Evolutionary conservation across 2,797 vertebrate genomes (phyloP).

Genomic region (Acipenser oxyrinchus): DNA sequence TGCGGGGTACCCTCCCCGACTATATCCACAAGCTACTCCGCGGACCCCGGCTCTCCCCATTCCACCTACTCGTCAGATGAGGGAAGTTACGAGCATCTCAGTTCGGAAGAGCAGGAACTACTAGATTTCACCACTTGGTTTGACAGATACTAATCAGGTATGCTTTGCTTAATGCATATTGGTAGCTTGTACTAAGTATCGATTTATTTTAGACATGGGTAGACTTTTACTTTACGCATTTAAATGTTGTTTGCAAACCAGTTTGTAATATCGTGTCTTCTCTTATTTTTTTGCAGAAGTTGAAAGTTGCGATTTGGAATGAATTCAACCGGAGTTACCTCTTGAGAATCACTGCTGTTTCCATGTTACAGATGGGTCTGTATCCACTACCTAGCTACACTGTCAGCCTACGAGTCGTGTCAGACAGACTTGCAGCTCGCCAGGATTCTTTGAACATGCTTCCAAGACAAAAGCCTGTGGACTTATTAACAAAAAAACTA

Average conservation of each 20-base stretch:
- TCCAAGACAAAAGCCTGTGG: conserved; percentile 30
- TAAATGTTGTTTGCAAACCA: no score
- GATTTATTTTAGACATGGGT: no score
- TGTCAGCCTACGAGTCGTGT: not conserved
- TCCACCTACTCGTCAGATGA: conserved; percentile 80
- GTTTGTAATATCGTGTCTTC: not conserved
- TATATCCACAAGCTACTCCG: conserved; percentile 61
- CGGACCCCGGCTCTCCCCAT: conserved; percentile 75
- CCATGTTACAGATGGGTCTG: conserved; percentile 18
- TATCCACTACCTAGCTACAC: not conserved
- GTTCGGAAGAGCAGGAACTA: conserved; percentile 80
- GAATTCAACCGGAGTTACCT: conserved; percentile 26
- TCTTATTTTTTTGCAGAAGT: conserved; percentile 38
- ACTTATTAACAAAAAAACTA: conserved; percentile 23
- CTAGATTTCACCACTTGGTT: conserved; percentile 88
- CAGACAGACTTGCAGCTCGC: conserved; percentile 5
- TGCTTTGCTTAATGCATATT: not conserved
- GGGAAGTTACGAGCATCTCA: conserved; percentile 79
- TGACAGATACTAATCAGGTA: conserved; percentile 71
- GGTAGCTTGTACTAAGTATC: no score
- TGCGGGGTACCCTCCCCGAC: conserved; percentile 65
- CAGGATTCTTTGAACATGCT: conserved; percentile 19
- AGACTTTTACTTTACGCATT: no score
- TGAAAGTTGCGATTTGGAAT: conserved; percentile 33
- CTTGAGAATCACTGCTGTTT: conserved; percentile 30